Base-by-base conservation (phyloP, 1,140 invertebrate species). In the Drosophila erecta region DNA sequence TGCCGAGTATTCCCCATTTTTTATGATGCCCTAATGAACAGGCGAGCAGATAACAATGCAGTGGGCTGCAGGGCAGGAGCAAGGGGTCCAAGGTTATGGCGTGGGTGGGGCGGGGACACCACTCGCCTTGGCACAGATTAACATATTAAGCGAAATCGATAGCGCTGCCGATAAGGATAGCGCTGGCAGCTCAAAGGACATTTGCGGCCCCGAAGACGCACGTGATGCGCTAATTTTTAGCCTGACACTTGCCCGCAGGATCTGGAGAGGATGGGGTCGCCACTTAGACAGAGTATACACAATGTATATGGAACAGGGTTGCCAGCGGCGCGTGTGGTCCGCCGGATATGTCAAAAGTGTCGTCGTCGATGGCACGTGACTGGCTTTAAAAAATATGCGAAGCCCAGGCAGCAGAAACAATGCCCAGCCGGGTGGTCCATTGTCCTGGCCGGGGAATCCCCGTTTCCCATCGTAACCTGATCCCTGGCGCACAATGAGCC, bases 221-320 rank as follows among this genome's bases (percentile, higher is more conserved):
- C 89, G 89, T 91, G 89, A 91, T 91, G 90, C 89, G 90, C 90
- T 91, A 91, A 91, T 91, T 91, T 84, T 83, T 71, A 81, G 85
- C 79, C 55, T 80, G 84, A 71, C 84, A 89, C 84, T 89, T 87
- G 79, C 81, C 81, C 66, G 67, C 75, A 83, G 75, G 57, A 72
- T 41, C 67, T 54, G 12, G 14, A 30, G 47, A 24, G n/a, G 65
- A 59, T 47, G 57, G 47, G 20, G 65, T 49, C 10, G 27, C 4
- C 24, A 30, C 47, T 22, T 41, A 59, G 30, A 41, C 11, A 59
- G 59, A 56, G 20, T 35, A 43, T 38, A 12, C 4, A 3, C 3
- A 4, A 24, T 4, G 4, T 3, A 24, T 33, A 65, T 10, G 33
- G 38, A 40, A 70, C 20, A 4, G 51, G 67, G 43, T 57, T 71